Evolutionary conservation across 2,797 vertebrate species (phyloP), one percentile per base, ranked within the genome.

Genomic region (Alectoris magna): DNA sequence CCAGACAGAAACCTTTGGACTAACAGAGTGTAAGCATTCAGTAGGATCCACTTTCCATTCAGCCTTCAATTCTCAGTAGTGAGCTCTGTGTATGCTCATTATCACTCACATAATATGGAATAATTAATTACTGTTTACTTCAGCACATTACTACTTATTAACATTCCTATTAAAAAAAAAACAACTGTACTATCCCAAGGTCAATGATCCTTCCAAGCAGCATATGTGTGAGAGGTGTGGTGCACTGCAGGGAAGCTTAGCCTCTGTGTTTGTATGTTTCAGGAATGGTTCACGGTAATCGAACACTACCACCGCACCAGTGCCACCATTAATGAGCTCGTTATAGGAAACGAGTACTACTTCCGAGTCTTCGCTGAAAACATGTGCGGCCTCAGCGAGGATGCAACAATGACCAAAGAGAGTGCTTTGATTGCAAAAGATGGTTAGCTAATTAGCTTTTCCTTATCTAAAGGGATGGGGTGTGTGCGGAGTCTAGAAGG

Each of bases 281-380:
- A 99, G 99, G 99, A 99, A 87, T 99, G 99, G 99, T 99, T 98
- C 98, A 99, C 99, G 0, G 99, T 99, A 87, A 96, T 99, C 3
- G 99, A 99, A 96, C 99, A 99, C 94, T 99, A 99, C 94, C 99
- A 99, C 96, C 98, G 99, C 94, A 99, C 97, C 91, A 99, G 96
- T 39, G 98, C 99, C 94, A 99, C 99, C 96, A 98, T 99, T 94
- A 98, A 98, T 2, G 99, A 99, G 77, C 98, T 99, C 87, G 98
- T 99, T 96, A 98, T 99, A n/a, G 99, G 99, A 41, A 99, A 99
- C 0, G 99, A 99, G 76, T 99, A 99, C 95, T 99, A 98, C 97
- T 99, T 99, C 98, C 98, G 99, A 62, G 96, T 99, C 96, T 99
- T 98, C 60, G 97, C 99, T 3, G 99, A 99, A 96, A 99, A 99